phyloP scores from a whole-genome alignment of 1,140 invertebrate species.

The Leptinotarsa defecta region DNA sequence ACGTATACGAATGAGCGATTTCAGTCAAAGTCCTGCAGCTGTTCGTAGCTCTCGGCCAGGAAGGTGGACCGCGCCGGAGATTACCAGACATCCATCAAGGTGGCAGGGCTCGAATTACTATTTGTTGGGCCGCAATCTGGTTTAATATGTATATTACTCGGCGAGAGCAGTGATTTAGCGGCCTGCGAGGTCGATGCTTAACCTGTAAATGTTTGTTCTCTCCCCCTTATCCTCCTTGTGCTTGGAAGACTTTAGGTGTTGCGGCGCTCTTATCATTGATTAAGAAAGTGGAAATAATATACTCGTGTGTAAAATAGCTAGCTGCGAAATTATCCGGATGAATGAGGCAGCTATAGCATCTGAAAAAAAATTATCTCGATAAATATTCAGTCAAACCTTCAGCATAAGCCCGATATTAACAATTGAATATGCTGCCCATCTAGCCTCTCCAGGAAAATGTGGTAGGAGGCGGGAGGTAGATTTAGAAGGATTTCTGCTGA shows the following conservation, averaged over 20 bases:
- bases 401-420: no score
- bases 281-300: not conserved
- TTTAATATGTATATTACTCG: constrained; percentile 24
- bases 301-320: no score
- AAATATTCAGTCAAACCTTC: no score
- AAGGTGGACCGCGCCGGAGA: constrained; percentile 20
- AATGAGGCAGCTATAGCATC: no score
- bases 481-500: no score
- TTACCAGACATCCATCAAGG: constrained; percentile 20
- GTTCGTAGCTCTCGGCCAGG: constrained; percentile 12
- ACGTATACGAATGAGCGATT: constrained; percentile 20
- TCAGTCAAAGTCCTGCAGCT: constrained; percentile 21
- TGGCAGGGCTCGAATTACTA: constrained; percentile 7
- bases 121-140: constrained; percentile 14
- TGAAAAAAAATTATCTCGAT: no score
- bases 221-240: not conserved
- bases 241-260: not conserved
- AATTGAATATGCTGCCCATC: no score
- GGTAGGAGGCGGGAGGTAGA: no score
- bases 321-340: no score
- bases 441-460: no score
- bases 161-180: constrained; percentile 16
- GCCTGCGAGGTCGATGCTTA: constrained; percentile 9
- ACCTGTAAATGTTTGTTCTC: constrained; percentile 17
- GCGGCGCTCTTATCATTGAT: not conserved